phyloP scores from a whole-genome alignment of 2,797 vertebrate species.

The Bryconaethiops microstoma region DNA sequence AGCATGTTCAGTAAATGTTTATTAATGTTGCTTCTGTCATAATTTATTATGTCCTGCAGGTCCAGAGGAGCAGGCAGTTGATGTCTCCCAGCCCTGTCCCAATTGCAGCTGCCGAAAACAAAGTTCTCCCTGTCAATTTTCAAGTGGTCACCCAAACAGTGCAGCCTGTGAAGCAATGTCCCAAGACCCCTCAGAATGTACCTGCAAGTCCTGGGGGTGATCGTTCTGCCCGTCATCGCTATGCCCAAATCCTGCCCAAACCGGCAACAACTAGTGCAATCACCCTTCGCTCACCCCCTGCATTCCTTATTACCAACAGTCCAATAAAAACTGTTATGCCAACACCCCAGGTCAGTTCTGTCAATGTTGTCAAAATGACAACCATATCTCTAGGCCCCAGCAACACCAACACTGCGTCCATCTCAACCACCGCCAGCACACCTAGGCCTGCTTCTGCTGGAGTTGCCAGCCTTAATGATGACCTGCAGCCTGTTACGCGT shows the following conservation, averaged over 20 bases:
- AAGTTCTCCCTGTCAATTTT: conserved; percentile 92
- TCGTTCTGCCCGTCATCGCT: conserved; percentile 91
- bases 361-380: conserved; percentile 96
- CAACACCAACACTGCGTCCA: conserved; percentile 63
- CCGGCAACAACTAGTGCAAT: conserved; percentile 86
- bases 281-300: conserved; percentile 89
- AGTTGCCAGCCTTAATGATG: conserved; percentile 72
- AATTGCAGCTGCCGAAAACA: conserved; percentile 84
- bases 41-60: conserved; percentile 70
- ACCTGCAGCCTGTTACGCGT: conserved; percentile 76
- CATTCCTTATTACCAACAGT: conserved; percentile 93
- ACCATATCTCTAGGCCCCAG: conserved; percentile 89
- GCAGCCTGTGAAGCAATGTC: conserved; percentile 89
- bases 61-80: conserved; percentile 87
- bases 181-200: conserved; percentile 89
- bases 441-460: conserved; percentile 82
- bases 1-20: background rate
- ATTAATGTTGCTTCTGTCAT: background rate
- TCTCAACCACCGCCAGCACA: conserved; percentile 68
- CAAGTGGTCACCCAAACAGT: conserved; percentile 94
- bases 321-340: conserved; percentile 94
- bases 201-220: conserved; percentile 86
- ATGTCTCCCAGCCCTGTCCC: conserved; percentile 86
- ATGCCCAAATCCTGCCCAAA: conserved; percentile 96
- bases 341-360: conserved; percentile 88